Evolutionary conservation across 2,113 vertebrate species (phyloP), one percentile per base, ranked within the genome.

Genomic region (Anser cygnoides): DNA sequence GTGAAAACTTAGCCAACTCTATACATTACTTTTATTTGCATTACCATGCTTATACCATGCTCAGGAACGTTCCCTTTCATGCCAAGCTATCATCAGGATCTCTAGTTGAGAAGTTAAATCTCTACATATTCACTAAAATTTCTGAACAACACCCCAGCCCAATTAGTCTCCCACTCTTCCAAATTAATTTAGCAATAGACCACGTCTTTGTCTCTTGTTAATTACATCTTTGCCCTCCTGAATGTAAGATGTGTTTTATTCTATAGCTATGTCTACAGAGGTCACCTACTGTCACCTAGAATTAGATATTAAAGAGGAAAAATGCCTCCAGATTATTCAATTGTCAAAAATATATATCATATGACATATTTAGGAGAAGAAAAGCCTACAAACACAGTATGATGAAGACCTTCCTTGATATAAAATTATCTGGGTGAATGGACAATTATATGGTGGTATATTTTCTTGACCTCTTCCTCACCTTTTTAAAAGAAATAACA

Each of bases 201-300:
- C 33, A 8, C 80, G 37, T 2, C 94, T 86, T 87, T 94, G 46
- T 50, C 43, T 90, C 23, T 84, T 93, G 43, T 50, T 85, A 80
- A 65, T 71, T 70, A 55, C 13, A 54, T 95, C 37, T 78, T 84
- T 89, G 10, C 54, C 91, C 4, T 87, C 54, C 66, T 82, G 57
- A 84, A 29, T 82, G 19, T 75, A 76, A 35, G 39, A 73, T 92
- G 80, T 44, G 28, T 95, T 96, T 79, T 87, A 31, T 79, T 89
- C 70, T 73, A 39, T 55, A 76, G 76, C 92, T 89, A 37, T 58
- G 31, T 76, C 80, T 70, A 35, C 66, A 95, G 95, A 96, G 96
- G 96, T 97, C 96, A 96, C 74, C 86, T 94, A 95, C 90, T 94
- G 96, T 96, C 96, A 89, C 83, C 73, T 68, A 94, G 43, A 87